Evolutionary conservation across 2,888 invertebrate genomes (phyloP).

Genomic region (Anorthoa munda): DNA sequence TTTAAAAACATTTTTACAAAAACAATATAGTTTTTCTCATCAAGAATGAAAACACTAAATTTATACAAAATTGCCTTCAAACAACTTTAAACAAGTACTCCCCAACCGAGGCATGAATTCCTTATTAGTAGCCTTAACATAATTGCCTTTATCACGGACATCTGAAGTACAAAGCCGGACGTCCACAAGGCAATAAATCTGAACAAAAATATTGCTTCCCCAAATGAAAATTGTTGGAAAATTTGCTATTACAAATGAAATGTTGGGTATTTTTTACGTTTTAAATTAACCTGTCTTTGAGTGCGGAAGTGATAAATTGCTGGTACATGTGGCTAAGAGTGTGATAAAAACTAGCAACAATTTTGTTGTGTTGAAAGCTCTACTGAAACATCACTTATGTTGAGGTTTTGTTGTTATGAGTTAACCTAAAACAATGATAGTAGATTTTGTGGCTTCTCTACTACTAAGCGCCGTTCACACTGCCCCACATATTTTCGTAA

Average conservation of each 20-base stretch:
- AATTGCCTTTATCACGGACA: slow-evolving; percentile 53
- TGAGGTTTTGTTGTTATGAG: background rate
- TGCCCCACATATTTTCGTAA: no score
- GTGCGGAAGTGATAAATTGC: slow-evolving; percentile 15
- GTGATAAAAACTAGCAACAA: background rate
- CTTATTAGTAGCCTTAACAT: slow-evolving; percentile 45
- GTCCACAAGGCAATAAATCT: slow-evolving; percentile 61
- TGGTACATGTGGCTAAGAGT: background rate
- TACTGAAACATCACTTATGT: no score
- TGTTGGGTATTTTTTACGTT: slow-evolving; percentile 21
- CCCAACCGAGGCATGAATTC: slow-evolving; percentile 10
- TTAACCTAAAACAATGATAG: background rate
- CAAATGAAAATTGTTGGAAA: slow-evolving; percentile 67
- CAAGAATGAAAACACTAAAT: background rate
- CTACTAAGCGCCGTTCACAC: no score
- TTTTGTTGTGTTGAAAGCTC: background rate
- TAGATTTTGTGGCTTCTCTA: no score
- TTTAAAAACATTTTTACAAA: no score
- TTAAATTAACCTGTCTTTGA: slow-evolving; percentile 32
- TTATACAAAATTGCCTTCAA: background rate
- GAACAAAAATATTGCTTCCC: slow-evolving; percentile 66
- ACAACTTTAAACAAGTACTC: slow-evolving; percentile 12
- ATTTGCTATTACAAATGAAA: slow-evolving; percentile 55
- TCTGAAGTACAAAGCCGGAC: slow-evolving; percentile 38
- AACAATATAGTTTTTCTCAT: no score